phyloP scores from a whole-genome alignment of 1,140 invertebrate genomes.

The Hyles euphorbiae region DNA sequence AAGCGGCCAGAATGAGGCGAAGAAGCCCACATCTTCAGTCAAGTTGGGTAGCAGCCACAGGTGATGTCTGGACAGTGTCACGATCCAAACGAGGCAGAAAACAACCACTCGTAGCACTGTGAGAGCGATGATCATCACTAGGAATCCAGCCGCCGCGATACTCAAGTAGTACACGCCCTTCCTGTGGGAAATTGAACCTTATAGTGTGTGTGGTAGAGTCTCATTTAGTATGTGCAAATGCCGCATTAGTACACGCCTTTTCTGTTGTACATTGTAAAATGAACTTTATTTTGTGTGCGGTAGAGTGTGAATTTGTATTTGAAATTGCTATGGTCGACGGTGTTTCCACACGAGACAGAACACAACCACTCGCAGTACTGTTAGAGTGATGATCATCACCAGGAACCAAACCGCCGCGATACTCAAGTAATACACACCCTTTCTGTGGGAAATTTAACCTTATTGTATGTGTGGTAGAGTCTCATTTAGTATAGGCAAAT shows the following conservation, averaged over 20 bases:
- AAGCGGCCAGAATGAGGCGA: constrained; percentile 98
- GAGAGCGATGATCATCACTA: constrained; percentile 94
- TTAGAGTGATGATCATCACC: constrained; percentile 93
- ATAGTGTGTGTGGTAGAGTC: too few relatives aligned
- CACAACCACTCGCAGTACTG: constrained; percentile 91
- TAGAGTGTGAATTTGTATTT: too few relatives aligned
- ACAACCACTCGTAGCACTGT: constrained; percentile 92
- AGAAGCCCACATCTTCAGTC: constrained; percentile 98
- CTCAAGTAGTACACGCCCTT: constrained; percentile 98
- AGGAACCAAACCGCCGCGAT: constrained; percentile 95
- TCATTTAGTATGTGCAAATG: too few relatives aligned
- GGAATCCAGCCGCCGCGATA: constrained; percentile 93
- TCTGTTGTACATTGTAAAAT: constrained; percentile 49
- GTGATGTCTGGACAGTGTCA: constrained; percentile 93
- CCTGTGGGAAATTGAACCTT: constrained; percentile 49
- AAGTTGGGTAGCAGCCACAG: constrained; percentile 98
- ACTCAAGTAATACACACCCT: constrained; percentile 98
- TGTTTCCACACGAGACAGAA: constrained; percentile 92
- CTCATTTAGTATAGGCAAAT: too few relatives aligned
- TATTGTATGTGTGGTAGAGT: too few relatives aligned
- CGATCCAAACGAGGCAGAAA: constrained; percentile 93
- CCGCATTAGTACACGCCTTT: constrained; percentile 78
- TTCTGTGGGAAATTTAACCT: too few relatives aligned
- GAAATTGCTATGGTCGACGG: too few relatives aligned
- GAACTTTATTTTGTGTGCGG: too few relatives aligned